Base-by-base conservation (phyloP, 2,797 vertebrate species). In the Crenichthys baileyi region DNA sequence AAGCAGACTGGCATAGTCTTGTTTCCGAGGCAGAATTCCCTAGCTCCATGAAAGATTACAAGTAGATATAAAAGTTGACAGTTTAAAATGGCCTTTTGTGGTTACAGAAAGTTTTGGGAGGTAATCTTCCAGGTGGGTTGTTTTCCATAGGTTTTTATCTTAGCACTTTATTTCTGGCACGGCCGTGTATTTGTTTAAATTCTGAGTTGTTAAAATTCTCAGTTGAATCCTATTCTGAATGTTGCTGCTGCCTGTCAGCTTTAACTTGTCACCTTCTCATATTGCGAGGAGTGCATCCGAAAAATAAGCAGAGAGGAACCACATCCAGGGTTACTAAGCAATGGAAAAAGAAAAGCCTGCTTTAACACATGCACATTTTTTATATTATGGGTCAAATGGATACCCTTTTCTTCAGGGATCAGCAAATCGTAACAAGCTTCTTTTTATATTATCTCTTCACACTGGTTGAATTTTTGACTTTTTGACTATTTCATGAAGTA, bases 281-380 rank as follows among this genome's bases (percentile, higher is more conserved):
- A 24, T 61, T 70, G 16, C 2, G 2, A 48, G 75, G 55, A 48
- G 24, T 15, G 39, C 41, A n/a, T 79, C 36, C n/a, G 41, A 75
- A 75, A 79, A 81, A 41, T 15, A 70, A 82, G 79, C 36, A 3
- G 70, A 79, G 70, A 50, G 72, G 63, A 83, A 88, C 80, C 53
- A 63, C 78, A 80, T 67, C 24, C 56, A 75, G 72, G 60, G 15
- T 7, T 63, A 36, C 29, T 20, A 9, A 44, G n/a, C 78, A 70
- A 53, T 2, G 36, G 55, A 75, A 67, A 76, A 81, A 22, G 48
- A 24, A 6, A 13, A 50, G n/a, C 22, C 39, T 41, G 53, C 46
- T 63, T 72, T 68, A 75, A 89, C 75, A 80, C 73, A 73, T 85
- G 87, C 87, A 79, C 91, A 84, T 91, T 85, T 89, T 79, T 73